A percentile compares a stretch with the other conserved stretches of the same genome.
These are phyloP conservation scores for Polydrusus tereticollis DNA, from an alignment of 2,888 invertebrate species.

Conservation along the genomic window DNA sequence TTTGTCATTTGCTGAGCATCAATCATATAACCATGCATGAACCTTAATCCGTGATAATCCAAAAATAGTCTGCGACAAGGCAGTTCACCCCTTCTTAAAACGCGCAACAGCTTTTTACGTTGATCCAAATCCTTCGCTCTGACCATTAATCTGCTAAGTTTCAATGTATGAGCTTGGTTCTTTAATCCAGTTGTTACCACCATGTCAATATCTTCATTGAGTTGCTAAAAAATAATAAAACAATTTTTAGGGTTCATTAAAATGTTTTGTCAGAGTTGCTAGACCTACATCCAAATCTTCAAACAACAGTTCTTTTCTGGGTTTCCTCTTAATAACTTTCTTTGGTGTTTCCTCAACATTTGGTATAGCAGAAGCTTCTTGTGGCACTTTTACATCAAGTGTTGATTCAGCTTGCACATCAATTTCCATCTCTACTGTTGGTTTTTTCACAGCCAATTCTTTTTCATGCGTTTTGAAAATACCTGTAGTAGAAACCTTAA, in stretches of 20 bases:
- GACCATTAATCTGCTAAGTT: slow-evolving; percentile 91
- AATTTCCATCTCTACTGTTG: slow-evolving; percentile 59
- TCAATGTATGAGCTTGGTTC: slow-evolving; percentile 91
- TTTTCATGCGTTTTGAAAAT: slow-evolving; percentile 25
- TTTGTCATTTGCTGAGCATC: slow-evolving; percentile 72
- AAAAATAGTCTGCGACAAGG: slow-evolving; percentile 89
- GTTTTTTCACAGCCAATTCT: slow-evolving; percentile 67
- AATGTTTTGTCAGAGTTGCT: slow-evolving; percentile 8
- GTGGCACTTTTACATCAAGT: slow-evolving; percentile 43
- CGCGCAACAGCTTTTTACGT: slow-evolving; percentile 80
- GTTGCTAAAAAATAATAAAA: slow-evolving; percentile 72
- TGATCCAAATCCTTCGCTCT: slow-evolving; percentile 87
- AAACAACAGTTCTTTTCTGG: slow-evolving; percentile 67
- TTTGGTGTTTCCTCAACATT: slow-evolving; percentile 51
- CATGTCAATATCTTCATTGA: slow-evolving; percentile 90
- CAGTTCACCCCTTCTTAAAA: slow-evolving; percentile 84
- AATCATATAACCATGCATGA: slow-evolving; percentile 94
- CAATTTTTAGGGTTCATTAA: no score
- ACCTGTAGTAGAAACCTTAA: slow-evolving; percentile 39
- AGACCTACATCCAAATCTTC: slow-evolving; percentile 75
- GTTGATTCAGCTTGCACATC: slow-evolving; percentile 14
- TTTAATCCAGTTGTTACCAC: slow-evolving; percentile 84
- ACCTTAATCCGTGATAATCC: slow-evolving; percentile 91
- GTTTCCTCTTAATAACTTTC: slow-evolving; percentile 62
- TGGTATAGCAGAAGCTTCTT: slow-evolving; percentile 41